These are phyloP conservation scores for Cyphomyrmex costatus DNA, from an alignment of 1,140 invertebrate species.

Conservation along the genomic window DNA sequence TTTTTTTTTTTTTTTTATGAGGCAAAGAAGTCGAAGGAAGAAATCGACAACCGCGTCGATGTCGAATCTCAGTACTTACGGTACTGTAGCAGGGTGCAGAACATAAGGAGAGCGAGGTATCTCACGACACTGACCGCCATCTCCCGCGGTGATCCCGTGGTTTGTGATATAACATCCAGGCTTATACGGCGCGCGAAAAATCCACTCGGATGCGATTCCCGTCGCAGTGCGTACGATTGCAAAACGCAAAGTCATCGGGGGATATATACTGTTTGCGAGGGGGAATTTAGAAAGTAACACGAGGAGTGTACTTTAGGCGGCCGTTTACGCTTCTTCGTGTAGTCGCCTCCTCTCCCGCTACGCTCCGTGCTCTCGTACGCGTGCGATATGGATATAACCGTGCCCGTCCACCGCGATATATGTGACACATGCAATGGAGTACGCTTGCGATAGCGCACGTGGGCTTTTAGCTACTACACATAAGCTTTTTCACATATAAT, in stretches of 20 bases:
- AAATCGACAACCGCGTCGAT: neutral
- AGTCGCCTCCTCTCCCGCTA: conserved; percentile 38
- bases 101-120: conserved; percentile 74
- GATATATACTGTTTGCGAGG: conserved; percentile 62
- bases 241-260: conserved; percentile 80
- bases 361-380: neutral
- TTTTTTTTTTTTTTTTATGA: too few species aligned
- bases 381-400: neutral
- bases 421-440: conserved; percentile 15
- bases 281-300: conserved; percentile 85
- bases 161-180: conserved; percentile 85
- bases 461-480: neutral
- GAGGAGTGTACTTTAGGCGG: neutral
- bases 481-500: neutral
- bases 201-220: conserved; percentile 80
- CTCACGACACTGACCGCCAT: conserved; percentile 84
- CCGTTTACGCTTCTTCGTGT: conserved; percentile 27
- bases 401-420: neutral
- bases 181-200: conserved; percentile 78
- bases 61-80: conserved; percentile 77
- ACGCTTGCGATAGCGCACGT: neutral
- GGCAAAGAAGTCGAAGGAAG: neutral
- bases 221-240: conserved; percentile 65
- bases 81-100: conserved; percentile 70
- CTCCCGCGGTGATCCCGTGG: conserved; percentile 80